phyloP scores from a whole-genome alignment of 1,140 invertebrate genomes.

The Drosophila pseudoananassae region DNA sequence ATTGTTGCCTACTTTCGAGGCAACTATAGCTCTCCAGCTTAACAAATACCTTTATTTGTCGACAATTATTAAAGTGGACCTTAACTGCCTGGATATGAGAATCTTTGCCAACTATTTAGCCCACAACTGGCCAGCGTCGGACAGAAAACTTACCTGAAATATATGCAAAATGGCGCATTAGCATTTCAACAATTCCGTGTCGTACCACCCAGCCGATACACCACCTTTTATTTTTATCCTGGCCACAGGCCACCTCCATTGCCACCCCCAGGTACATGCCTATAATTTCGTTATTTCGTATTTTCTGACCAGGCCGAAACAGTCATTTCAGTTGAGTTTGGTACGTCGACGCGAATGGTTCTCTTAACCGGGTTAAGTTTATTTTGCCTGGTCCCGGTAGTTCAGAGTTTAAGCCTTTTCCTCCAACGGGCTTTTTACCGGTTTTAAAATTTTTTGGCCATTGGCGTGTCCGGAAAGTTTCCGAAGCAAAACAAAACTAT shows the following conservation, averaged over 20 bases:
- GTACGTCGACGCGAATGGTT: constrained; percentile 71
- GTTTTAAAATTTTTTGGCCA: constrained; percentile 21
- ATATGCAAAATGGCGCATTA: constrained; percentile 82
- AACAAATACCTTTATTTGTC: constrained; percentile 35
- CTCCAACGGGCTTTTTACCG: not conserved
- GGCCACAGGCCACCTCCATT: constrained; percentile 2
- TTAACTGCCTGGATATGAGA: constrained; percentile 7
- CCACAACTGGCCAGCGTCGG: constrained; percentile 43
- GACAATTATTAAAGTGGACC: constrained; percentile 53
- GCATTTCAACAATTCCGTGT: constrained; percentile 75
- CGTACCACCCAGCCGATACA: constrained; percentile 45
- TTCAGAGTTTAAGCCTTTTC: constrained; percentile 2
- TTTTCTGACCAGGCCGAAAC: constrained; percentile 56
- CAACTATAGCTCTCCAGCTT: constrained; percentile 5
- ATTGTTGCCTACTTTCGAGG: constrained; percentile 20
- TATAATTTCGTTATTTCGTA: constrained; percentile 63
- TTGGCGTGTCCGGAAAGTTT: constrained; percentile 41
- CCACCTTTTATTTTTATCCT: constrained; percentile 7
- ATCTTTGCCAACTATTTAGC: constrained; percentile 5
- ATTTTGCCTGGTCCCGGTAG: constrained; percentile 7
- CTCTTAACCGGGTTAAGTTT: constrained; percentile 4
- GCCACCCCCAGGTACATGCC: constrained; percentile 33
- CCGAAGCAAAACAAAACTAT: constrained; percentile 42
- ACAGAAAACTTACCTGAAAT: constrained; percentile 44
- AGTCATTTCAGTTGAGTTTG: constrained; percentile 67